Base-by-base conservation (phyloP, 2,797 vertebrate genomes). In the Sarcophilus harrisii region DNA sequence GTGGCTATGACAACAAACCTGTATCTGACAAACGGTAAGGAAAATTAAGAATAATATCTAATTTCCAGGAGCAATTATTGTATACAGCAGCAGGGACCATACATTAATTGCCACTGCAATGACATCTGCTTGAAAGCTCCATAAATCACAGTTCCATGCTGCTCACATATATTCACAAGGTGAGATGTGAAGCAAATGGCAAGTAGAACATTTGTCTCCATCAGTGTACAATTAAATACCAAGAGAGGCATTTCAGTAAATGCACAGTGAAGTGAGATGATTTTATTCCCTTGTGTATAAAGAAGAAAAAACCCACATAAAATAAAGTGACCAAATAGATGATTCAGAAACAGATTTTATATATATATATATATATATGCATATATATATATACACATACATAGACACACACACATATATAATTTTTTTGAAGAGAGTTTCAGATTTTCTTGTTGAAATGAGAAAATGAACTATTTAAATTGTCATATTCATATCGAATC, bases 31-130 rank as follows among this genome's bases (percentile, higher is more conserved):
- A 98, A 98, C 97, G 98, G 98, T 95, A 96, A 98, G 98, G 97
- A 98, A 99, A 98, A 98, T 98, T 97, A 98, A 98, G 98, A 99
- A 97, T 98, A 99, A 98, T 98, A 98, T 98, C 98, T 98, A 98
- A 98, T 98, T 98, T 98, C 97, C 96, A 98, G 96, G 95, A 98
- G 97, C 97, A 98, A 99, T 99, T 98, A 98, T 97, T n/a, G 57
- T 96, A 97, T 95, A 98, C 96, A 98, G 97, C 97, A 98, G 97
- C 96, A 97, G 96, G 97, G 97, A 98, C 94, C 95, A 96, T 32
- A 96, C 97, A 98, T 98, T 98, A 98, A 99, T 98, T 98, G 98
- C 98, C 96, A 97, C 90, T 92, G 95, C 96, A 97, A 97, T 38
- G 92, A 97, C 98, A 98, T 95, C 58, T 98, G 94, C 89, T 94